Conservation (phyloP, 2,888 invertebrate species). For the Podabrus alpinus region DNA sequence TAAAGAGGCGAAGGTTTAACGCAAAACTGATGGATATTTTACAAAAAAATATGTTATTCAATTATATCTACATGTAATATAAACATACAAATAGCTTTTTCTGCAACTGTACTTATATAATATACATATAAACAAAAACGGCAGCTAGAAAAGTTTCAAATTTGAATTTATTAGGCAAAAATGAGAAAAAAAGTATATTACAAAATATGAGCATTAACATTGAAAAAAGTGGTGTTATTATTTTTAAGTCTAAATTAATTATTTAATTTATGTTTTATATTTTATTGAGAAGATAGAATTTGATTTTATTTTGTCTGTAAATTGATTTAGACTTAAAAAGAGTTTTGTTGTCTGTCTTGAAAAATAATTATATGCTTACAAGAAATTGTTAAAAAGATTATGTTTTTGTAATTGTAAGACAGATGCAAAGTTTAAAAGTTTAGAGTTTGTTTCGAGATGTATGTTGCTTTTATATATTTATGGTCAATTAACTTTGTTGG, state of each 20-base stretch:
- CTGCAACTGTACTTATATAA: constrained; percentile 13
- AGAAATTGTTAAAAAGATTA: neutral
- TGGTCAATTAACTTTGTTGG: constrained; percentile 4
- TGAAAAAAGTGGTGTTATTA: constrained; percentile 14
- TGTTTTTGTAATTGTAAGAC: neutral
- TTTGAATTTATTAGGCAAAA: constrained; percentile 25
- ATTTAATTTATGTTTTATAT: constrained; percentile 16
- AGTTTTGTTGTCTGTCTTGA: constrained; percentile 18
- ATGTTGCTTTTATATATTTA: constrained; percentile 2
- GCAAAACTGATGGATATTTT: constrained; percentile 26
- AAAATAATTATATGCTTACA: neutral
- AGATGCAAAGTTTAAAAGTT: neutral
- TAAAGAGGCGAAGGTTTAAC: constrained; percentile 18
- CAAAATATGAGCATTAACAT: constrained; percentile 20
- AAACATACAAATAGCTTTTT: constrained; percentile 26
- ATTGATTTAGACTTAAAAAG: constrained; percentile 27
- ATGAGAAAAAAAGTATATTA: constrained; percentile 18
- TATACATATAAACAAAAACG: constrained; percentile 17
- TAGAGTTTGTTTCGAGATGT: neutral
- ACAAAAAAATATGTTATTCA: constrained; percentile 23
- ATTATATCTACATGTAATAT: constrained; percentile 30
- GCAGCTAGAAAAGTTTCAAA: constrained; percentile 28
- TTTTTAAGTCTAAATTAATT: constrained; percentile 29
- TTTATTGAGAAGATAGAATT: constrained; percentile 16
- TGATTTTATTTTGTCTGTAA: constrained; percentile 18